Evolutionary conservation across 2,888 invertebrate species (phyloP), one percentile per base, ranked within the genome.

Genomic region (Dasypolia templi): DNA sequence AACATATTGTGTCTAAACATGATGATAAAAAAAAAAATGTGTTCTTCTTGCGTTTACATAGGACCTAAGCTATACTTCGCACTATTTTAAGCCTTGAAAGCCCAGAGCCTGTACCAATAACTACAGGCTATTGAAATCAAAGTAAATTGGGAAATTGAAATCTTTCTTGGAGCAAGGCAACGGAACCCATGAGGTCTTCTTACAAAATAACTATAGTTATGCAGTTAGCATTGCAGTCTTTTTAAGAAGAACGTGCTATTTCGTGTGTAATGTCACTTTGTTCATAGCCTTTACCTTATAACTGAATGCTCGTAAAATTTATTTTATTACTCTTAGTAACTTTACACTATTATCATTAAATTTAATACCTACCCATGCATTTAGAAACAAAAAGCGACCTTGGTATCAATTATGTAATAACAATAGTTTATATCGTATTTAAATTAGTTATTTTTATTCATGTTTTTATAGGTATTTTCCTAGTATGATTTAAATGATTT

Each of bases 191-290:
- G 4, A 44, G 4, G 9, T 17, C 17, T 26, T 17, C 32, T 29
- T n/a, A 39, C 29, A 42, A 59, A 44, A 46, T 1, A 61, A 44
- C 17, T n/a, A 7, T 32, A 39, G 19, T 46, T 26, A 1, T 61
- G 46, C 32, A 22, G 2, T 11, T 55, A 59, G 19, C 39, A 53
- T 49, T 75, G 46, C 35, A 66, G 7, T 29, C 4, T 46, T 32
- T 68, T 77, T 77, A 59, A 32, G 59, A 70, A 35, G 59, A 59
- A 82, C 70, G 82, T 79, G 78, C 58, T 55, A 78, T 64, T 56
- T 59, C 11, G 7, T 19, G 11, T 49, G 29, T 44, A 42, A 55
- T 22, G 22, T 68, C 64, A 29, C 53, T 70, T 49, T 39, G 55
- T 64, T 70, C 42, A 51, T 55, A 32, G 69, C 53, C 44, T 66